Evolutionary conservation across 2,113 vertebrate genomes (phyloP), one percentile per base, ranked within the genome.

Genomic region (Pluvialis apricaria): DNA sequence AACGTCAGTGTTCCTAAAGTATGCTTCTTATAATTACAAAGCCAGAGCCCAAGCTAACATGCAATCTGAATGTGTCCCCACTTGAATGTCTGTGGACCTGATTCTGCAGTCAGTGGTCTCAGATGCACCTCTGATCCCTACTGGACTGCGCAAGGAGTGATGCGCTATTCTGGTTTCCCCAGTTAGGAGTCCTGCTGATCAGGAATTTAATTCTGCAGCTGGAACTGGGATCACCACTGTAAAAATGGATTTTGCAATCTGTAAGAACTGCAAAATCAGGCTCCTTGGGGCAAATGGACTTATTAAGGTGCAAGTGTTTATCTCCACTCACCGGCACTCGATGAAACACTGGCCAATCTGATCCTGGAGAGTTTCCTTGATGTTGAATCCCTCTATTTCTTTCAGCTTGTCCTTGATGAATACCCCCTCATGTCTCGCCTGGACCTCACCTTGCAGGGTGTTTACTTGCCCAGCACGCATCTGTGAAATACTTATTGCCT

Each of bases 311-410:
- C 6, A 38, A 47, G 31, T 32, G 65, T 54, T 75, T 70, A 5
- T 85, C 19, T 62, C 45, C 21, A 78, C 93, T 98, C 82, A 99
- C 99, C 99, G 95, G 97, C 98, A 98, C 58, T 99, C 99, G 0
- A 98, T 96, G 96, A 99, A 98, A 98, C 99, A 99, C 87, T 98
- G 98, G 17, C 98, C 91, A n/a, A 99, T 99, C 97, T 99, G 98
- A 20, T 98, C 97, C 81, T 98, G 98, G 10, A 99, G 97, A 3
- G 86, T 97, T 86, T 98, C 98, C 93, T 95, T 97, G 82, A 99
- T 98, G 92, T 98, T 82, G 0, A 93, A 44, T 4, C 98, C 98
- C 36, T 99, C 99, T 3, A 66, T 52, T 51, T 83, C 21, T 42
- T 24, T 92, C 92, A 99, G 97, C 36, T 97, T 85, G 1, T 97